Conservation (phyloP, 2,113 vertebrate genomes). For the Corythornis cristatus region DNA sequence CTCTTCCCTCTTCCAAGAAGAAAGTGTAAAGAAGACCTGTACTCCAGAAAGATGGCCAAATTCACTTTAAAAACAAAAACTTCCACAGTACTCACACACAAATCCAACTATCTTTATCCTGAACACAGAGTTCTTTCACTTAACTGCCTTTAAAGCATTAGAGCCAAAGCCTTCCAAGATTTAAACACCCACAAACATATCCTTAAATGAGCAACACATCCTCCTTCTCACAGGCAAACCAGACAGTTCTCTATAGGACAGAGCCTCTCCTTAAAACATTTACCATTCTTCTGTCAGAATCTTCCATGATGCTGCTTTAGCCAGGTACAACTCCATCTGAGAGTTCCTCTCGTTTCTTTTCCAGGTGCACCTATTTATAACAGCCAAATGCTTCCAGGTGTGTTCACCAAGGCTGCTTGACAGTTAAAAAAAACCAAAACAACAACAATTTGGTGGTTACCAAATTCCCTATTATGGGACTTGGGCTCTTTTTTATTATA, state of each 20-base stretch:
- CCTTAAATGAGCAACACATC: background rate
- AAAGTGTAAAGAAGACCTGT: background rate
- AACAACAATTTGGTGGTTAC: too few relatives aligned
- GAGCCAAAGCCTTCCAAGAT: background rate
- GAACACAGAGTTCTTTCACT: background rate
- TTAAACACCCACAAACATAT: background rate
- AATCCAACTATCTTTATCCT: background rate
- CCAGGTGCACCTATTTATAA: background rate
- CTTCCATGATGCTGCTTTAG: background rate
- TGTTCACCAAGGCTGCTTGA: background rate
- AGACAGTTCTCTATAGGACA: background rate
- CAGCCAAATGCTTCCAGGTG: background rate
- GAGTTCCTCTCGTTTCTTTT: background rate
- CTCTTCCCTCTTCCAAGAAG: background rate
- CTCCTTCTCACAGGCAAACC: background rate
- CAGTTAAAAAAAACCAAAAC: background rate
- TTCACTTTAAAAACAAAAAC: background rate
- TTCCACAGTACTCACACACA: background rate
- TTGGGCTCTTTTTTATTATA: background rate
- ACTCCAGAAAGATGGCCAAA: background rate
- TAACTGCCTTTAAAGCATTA: background rate
- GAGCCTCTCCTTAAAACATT: background rate
- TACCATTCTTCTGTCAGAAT: background rate
- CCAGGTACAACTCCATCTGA: background rate
- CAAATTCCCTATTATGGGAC: background rate